Percentiles rank a stretch among this genome's conserved stretches.
Evolutionary conservation across 2,113 vertebrate genomes (phyloP).

Genomic region (Sapajus apella): DNA sequence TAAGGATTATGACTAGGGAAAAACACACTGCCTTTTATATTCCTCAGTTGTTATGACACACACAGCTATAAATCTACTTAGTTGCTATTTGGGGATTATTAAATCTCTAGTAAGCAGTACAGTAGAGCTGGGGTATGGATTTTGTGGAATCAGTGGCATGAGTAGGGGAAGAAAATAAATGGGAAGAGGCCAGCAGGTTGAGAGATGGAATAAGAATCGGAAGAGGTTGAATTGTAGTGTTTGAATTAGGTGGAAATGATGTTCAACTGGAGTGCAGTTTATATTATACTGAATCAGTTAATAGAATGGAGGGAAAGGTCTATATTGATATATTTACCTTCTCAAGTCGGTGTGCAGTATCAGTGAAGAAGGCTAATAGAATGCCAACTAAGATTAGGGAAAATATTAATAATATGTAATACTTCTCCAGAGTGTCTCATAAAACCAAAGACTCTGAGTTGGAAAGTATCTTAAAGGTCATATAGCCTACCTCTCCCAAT

Average conservation of each 20-base stretch:
- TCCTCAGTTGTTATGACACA: not conserved
- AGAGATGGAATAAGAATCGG: conserved; percentile 22
- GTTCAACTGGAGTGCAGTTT: conserved; percentile 5
- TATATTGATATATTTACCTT: conserved; percentile 61
- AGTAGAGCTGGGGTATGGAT: not conserved
- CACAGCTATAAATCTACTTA: conserved; percentile 48
- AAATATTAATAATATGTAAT: conserved; percentile 71
- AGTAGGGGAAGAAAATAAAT: conserved; percentile 36
- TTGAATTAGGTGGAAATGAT: conserved; percentile 56
- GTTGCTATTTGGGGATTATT: conserved; percentile 54
- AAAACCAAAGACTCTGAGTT: conserved; percentile 54
- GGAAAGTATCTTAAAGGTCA: conserved; percentile 61
- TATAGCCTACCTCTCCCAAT: not conserved
- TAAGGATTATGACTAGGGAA: conserved; percentile 4
- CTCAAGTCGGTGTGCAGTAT: conserved; percentile 17
- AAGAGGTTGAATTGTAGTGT: conserved; percentile 59
- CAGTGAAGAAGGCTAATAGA: conserved; percentile 66
- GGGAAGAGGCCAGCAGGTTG: not conserved
- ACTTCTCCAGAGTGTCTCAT: conserved; percentile 33
- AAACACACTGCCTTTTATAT: conserved; percentile 24
- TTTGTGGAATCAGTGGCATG: not conserved
- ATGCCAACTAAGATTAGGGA: conserved; percentile 56
- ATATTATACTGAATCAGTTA: conserved; percentile 40
- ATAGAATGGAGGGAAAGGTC: conserved; percentile 64
- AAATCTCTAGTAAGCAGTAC: conserved; percentile 52